Base-by-base conservation (phyloP, 2,797 vertebrate species). In the Sternotherus odoratus region DNA sequence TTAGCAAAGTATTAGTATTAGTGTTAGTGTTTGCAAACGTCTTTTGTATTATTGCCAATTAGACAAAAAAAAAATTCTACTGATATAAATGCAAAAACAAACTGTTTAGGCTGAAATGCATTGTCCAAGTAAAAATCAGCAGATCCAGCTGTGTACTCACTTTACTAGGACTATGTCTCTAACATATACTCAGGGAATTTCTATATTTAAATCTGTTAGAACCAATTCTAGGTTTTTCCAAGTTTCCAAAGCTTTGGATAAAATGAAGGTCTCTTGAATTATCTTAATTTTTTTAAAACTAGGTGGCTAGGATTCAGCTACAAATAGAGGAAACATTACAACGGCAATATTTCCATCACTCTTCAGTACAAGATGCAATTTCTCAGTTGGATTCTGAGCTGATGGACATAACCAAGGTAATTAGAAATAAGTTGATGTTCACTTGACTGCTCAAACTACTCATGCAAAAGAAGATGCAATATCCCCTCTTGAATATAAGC, bases 341-440 rank as follows among this genome's bases (percentile, higher is more conserved):
- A 78, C 98, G 97, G 82, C 99, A 99, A 89, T 99, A 98, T 97
- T 99, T 99, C 19, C 98, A 99, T 97, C 99, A 99, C 97, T 98
- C 98, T 79, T 99, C 99, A 30, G 99, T 99, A 72, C 99, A 99
- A 96, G 99, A 98, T 3, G 99, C 98, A 49, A 93, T 99, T 83
- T 98, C 99, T 53, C 99, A 99, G 96, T 97, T 99, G 88, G 99
- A 99, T 97, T 99, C 98, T 0, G 99, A 99, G 93, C 97, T 99
- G 63, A 99, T 99, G 99, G 99, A 99, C 95, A 99, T 99, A 96
- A 99, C 99, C 50, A 99, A 99, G 99, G 99, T 99, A 96, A 89
- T 89, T 15, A 28, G 86, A 85, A 88, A 63, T 39, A 63, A 5
- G 17, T 28, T 21, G 24, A 77, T 13, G 63, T 84, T 53, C 46